Evolutionary conservation across 2,797 vertebrate species (phyloP), one percentile per base, ranked within the genome.

Genomic region (Oophaga sylvatica): DNA sequence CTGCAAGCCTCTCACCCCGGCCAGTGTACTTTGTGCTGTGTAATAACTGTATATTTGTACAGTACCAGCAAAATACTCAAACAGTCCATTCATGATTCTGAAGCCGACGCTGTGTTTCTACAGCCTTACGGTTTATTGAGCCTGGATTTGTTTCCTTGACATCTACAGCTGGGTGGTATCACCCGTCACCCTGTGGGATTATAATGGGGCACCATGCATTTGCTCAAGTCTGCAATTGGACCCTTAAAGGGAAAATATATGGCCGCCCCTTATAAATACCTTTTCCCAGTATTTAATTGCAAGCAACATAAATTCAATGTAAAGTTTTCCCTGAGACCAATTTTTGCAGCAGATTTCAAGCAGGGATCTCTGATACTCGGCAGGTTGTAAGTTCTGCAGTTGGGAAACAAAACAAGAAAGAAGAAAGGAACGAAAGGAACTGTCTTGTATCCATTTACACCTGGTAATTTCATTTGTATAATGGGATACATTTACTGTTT

Each of bases 1-100:
- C 81, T 88, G 87, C 9, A 41, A 70, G 17, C 8, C 53, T 79
- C 17, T 57, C 31, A 1, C 11, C 80, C 13, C 6, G 48, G 31
- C 22, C 56, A 20, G 35, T 19, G 29, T 12, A n/a, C 62, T n/a
- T 62, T 56, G 31, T 20, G 56, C 22, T 41, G 35, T 62, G 17
- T 62, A 45, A 87, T 71, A 75, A 80, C 26, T 81, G 31, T 75
- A 73, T 81, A 87, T 81, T 86, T 86, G 22, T 68, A 86, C 63
- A 79, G 84, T 80, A 70, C 53, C n/a, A 57, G 12, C 10, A 9
- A 62, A 73, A 35, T 70, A 29, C 29, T 86, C 56, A 77, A 85
- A 67, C 26, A 62, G 22, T 62, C 59, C n/a, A 56, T 78, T 78
- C 59, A 67, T 85, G 20, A 20, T 60, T n/a, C 11, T 57, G 29